These are phyloP conservation scores for Cecidostiba fungosa DNA, from an alignment of 2,888 invertebrate species.

Conservation along the genomic window DNA sequence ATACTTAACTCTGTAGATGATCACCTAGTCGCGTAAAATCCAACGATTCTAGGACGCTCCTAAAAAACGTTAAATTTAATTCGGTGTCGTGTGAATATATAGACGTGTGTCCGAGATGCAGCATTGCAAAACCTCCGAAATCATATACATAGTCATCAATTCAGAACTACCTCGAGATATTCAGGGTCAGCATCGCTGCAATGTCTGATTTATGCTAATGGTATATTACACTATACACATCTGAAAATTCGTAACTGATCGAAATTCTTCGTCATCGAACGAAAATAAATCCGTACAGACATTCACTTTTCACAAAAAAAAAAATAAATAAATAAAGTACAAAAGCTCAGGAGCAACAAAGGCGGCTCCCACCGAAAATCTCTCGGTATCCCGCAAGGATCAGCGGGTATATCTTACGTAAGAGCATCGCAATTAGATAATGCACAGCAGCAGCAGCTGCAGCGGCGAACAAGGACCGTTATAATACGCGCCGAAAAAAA, in stretches of 20 bases:
- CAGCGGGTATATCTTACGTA: not conserved
- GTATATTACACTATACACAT: not conserved
- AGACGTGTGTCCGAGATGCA: not conserved
- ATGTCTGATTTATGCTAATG: not conserved
- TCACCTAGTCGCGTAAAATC: not conserved
- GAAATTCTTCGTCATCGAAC: not conserved
- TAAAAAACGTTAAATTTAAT: not conserved
- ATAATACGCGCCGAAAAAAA: slow-evolving; percentile 19
- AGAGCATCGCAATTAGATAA: slow-evolving; percentile 24
- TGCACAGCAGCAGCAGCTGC: not conserved
- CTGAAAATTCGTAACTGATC: too few relatives aligned
- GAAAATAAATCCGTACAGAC: not conserved
- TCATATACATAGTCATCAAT: not conserved
- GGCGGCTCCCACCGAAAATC: slow-evolving; percentile 5
- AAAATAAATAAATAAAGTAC: not conserved
- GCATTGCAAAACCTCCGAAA: not conserved
- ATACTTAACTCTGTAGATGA: not conserved
- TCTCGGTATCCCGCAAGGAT: slow-evolving; percentile 4
- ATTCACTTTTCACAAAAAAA: not conserved
- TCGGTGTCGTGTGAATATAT: not conserved
- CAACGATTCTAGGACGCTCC: not conserved
- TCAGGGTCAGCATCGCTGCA: not conserved
- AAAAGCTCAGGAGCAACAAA: slow-evolving; percentile 10
- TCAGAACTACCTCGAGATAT: not conserved
- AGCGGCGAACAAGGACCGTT: slow-evolving; percentile 10